Base-by-base conservation (phyloP, 2,113 vertebrate genomes). In the Ceyx margarethae region DNA sequence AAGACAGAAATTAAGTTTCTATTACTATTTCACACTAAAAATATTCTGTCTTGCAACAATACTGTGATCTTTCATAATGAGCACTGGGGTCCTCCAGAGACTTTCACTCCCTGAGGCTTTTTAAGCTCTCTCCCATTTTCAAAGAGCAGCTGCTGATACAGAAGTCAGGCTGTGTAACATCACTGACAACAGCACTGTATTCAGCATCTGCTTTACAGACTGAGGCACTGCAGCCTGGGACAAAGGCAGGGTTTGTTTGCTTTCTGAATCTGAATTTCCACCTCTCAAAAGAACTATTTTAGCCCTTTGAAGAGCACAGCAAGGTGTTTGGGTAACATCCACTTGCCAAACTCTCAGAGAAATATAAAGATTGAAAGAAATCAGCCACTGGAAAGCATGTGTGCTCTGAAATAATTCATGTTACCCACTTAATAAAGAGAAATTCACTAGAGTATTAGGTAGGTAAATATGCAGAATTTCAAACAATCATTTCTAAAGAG, bases 191-290 rank as follows among this genome's bases (percentile, higher is more conserved):
- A 2, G 46, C 73, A 71, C 42, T 73, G 75, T 50, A 35, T 35
- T 81, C 33, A 91, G 75, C 79, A 77, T 82, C 77, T 8, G 69
- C 69, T 78, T 90, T 83, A 67, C 48, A 86, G 83, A 80, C 54
- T 28, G 67, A 89, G 71, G 51, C 60, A 66, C 73, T 83, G 86
- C 85, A 94, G 73, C 51, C 68, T 60, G 76, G 53, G 77, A 93
- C 72, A 95, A 91, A 83, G 83, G 33, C 65, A 71, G 89, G 33
- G 60, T 11, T 79, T 93, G 86, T 91, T 66, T 90, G 73, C 56
- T 71, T 88, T 83, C 64, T 71, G 15, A 77, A 71, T 81, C 65
- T 74, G 72, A 77, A 85, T 77, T 91, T 88, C 42, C 53, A 64
- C 66, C 60, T 74, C 65, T 90, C 68, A 64, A 26, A 76, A 81